Conservation (phyloP, 2,888 invertebrate species). For the Apocheima hispidaria region DNA sequence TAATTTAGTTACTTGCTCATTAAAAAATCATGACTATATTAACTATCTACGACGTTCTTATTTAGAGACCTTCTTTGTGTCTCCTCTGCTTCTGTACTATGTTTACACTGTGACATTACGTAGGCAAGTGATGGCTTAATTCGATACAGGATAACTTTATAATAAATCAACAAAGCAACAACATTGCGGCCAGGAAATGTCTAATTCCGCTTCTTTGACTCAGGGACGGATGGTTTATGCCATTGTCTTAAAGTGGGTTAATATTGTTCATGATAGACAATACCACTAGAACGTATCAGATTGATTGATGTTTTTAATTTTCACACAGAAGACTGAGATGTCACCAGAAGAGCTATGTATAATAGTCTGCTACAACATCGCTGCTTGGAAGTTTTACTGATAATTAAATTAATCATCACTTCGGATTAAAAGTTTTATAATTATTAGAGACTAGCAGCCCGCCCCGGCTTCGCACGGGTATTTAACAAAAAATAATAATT, state of each 20-base stretch:
- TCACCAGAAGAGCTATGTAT: background rate
- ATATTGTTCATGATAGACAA: constrained; percentile 1
- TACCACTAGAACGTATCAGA: background rate
- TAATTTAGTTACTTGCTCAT: background rate
- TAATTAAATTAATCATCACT: too few species aligned
- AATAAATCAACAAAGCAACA: constrained; percentile 44
- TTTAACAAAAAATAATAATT: too few species aligned
- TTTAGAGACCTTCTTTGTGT: too few species aligned
- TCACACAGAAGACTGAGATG: background rate
- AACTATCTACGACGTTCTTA: too few species aligned
- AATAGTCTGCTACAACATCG: too few species aligned
- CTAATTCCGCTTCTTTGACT: constrained; percentile 25
- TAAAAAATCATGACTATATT: background rate
- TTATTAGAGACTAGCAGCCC: too few species aligned
- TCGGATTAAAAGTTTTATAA: too few species aligned
- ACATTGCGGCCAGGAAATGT: constrained; percentile 41
- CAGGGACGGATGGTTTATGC: constrained; percentile 29
- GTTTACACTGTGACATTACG: constrained; percentile 20
- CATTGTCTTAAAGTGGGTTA: constrained; percentile 21
- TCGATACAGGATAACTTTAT: constrained; percentile 43
- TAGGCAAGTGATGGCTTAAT: constrained; percentile 47
- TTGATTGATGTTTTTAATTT: background rate
- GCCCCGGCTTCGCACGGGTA: too few species aligned
- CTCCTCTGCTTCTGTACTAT: too few species aligned
- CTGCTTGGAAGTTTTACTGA: too few species aligned